Conservation (phyloP, 64 coral and sea anemone genomes). For the Hydrozoanthus tunicans region DNA sequence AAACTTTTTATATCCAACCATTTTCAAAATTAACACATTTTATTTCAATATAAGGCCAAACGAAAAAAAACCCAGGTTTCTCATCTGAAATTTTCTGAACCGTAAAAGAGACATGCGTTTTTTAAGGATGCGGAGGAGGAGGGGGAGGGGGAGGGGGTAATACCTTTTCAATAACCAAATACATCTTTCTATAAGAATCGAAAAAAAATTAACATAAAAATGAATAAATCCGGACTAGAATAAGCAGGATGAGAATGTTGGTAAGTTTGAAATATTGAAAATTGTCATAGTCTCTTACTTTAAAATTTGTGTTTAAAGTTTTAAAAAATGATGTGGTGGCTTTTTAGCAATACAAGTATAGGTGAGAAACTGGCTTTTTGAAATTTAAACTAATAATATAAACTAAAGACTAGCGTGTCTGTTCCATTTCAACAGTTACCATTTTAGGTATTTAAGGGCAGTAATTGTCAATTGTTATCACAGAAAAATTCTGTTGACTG, state of each 20-base stretch:
- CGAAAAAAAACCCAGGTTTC: no score
- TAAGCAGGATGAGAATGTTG: neutral
- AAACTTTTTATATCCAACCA: neutral
- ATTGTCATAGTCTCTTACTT: neutral
- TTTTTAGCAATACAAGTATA: neutral
- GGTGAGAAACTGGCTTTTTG: neutral
- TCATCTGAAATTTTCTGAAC: no score
- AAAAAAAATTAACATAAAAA: neutral
- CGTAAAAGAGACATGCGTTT: no score
- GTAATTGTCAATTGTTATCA: neutral
- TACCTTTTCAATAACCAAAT: neutral
- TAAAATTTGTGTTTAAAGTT: neutral
- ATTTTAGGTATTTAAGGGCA: neutral
- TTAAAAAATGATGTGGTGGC: neutral
- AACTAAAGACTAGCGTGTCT: neutral
- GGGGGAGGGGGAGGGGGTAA: neutral
- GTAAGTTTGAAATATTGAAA: neutral
- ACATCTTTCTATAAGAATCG: neutral
- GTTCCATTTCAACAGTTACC: neutral
- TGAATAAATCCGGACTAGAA: neutral
- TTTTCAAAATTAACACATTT: neutral
- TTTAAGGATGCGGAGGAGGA: no score
- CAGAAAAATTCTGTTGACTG: neutral
- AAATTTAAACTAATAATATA: neutral
- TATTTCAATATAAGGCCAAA: neutral